Conservation (phyloP, 2,888 invertebrate species). For the Mylabris sibirica region DNA sequence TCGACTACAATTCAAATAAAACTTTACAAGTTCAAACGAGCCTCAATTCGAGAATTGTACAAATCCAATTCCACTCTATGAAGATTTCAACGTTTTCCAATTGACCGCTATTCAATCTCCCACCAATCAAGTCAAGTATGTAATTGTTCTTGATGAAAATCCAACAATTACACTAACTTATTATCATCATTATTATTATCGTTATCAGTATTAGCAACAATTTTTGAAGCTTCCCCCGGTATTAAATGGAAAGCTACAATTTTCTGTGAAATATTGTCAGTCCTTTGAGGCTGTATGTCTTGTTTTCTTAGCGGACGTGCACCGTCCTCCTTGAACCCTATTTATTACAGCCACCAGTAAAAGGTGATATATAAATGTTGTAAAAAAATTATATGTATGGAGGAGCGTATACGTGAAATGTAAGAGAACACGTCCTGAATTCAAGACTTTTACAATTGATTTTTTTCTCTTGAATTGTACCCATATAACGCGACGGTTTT, state of each 20-base stretch:
- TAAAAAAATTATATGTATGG: background rate
- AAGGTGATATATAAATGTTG: background rate
- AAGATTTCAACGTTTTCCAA: background rate
- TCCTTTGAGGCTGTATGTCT: constrained; percentile 26
- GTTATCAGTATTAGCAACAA: background rate
- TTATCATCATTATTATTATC: background rate
- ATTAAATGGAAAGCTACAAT: constrained; percentile 36
- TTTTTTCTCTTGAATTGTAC: background rate
- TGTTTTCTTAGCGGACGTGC: constrained; percentile 27
- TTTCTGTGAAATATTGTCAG: constrained; percentile 32
- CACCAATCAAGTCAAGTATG: background rate
- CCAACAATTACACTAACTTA: background rate
- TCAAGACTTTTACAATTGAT: background rate
- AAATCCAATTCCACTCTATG: background rate
- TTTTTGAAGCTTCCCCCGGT: constrained; percentile 11
- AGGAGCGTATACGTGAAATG: background rate
- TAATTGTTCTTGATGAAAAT: background rate
- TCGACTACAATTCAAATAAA: background rate
- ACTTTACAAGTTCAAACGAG: background rate
- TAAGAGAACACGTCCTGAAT: background rate
- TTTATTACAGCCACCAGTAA: background rate
- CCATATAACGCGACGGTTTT: background rate
- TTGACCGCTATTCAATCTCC: background rate
- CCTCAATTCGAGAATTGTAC: background rate
- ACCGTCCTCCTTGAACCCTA: constrained; percentile 14